phyloP scores from a whole-genome alignment of 2,888 invertebrate genomes.

The Alentia gelatinosa region DNA sequence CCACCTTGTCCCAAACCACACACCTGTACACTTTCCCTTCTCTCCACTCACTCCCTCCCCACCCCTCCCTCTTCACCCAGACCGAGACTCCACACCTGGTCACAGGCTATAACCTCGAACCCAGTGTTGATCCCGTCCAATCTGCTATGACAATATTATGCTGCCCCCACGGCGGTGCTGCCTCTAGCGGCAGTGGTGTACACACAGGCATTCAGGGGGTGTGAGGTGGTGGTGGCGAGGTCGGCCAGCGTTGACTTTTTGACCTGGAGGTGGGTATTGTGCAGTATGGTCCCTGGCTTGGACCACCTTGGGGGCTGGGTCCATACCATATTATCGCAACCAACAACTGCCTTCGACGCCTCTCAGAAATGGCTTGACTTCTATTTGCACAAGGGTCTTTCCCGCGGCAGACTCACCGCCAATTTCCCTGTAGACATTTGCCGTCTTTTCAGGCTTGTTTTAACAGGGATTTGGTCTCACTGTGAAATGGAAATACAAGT shows the following conservation, averaged over 20 bases:
- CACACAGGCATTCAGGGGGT: background rate
- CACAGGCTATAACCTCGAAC: background rate
- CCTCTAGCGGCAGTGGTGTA: background rate
- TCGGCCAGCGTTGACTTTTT: slow-evolving; percentile 19
- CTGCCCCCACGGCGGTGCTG: background rate
- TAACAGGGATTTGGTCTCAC: background rate
- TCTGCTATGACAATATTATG: slow-evolving; percentile 16
- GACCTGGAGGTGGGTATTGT: slow-evolving; percentile 13
- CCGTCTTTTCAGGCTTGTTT: slow-evolving; percentile 32
- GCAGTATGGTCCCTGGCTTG: background rate
- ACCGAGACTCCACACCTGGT: too few relatives aligned
- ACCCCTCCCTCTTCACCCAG: too few relatives aligned
- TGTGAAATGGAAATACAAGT: slow-evolving; percentile 31
- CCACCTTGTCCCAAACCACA: too few relatives aligned
- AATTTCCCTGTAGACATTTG: slow-evolving; percentile 37
- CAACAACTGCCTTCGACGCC: slow-evolving; percentile 13
- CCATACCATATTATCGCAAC: background rate
- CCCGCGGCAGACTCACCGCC: background rate
- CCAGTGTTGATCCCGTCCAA: slow-evolving; percentile 36
- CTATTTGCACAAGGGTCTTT: slow-evolving; percentile 43
- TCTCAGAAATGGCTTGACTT: slow-evolving; percentile 37
- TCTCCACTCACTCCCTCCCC: too few relatives aligned
- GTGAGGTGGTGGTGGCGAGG: background rate
- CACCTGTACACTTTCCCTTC: too few relatives aligned
- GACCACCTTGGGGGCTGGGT: background rate